phyloP scores from a whole-genome alignment of 64 coral and sea anemone species.

The Cladopsammia gracilis region DNA sequence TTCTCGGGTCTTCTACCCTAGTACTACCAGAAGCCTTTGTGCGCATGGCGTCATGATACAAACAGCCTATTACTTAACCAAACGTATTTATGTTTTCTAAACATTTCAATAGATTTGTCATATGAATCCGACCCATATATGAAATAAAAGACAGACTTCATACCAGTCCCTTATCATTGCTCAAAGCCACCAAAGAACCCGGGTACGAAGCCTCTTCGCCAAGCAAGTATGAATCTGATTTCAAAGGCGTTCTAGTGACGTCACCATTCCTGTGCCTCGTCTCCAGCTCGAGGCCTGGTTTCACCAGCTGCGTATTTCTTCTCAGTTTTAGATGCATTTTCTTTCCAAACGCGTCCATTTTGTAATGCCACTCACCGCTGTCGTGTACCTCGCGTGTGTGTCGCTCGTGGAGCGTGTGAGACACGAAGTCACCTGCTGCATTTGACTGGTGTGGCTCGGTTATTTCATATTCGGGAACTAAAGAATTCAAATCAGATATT shows the following conservation, averaged over 20 bases:
- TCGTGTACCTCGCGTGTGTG: not conserved
- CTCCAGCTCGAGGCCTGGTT: slow-evolving; percentile 29
- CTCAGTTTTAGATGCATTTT: slow-evolving; percentile 27
- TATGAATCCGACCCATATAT: no score
- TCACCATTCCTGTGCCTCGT: not conserved
- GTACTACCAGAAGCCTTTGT: no score
- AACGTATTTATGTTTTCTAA: no score
- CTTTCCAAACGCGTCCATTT: slow-evolving; percentile 11
- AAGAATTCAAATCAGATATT: not conserved
- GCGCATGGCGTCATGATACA: no score
- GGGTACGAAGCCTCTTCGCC: not conserved
- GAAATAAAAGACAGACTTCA: not conserved
- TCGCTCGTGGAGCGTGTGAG: slow-evolving; percentile 4
- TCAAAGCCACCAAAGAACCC: slow-evolving; percentile 10
- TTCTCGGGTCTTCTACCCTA: no score
- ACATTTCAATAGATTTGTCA: no score
- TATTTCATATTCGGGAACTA: slow-evolving; percentile 62
- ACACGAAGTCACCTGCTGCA: slow-evolving; percentile 32
- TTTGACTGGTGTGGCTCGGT: slow-evolving; percentile 28
- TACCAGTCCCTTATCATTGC: slow-evolving; percentile 17
- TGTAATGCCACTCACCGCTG: not conserved
- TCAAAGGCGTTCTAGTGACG: not conserved
- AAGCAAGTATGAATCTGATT: not conserved
- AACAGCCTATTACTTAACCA: no score
- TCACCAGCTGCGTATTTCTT: slow-evolving; percentile 14